A percentile compares a stretch with the other conserved stretches of the same genome.
phyloP scores from a whole-genome alignment of 2,797 vertebrate species.

The Enteromius radiatus region DNA sequence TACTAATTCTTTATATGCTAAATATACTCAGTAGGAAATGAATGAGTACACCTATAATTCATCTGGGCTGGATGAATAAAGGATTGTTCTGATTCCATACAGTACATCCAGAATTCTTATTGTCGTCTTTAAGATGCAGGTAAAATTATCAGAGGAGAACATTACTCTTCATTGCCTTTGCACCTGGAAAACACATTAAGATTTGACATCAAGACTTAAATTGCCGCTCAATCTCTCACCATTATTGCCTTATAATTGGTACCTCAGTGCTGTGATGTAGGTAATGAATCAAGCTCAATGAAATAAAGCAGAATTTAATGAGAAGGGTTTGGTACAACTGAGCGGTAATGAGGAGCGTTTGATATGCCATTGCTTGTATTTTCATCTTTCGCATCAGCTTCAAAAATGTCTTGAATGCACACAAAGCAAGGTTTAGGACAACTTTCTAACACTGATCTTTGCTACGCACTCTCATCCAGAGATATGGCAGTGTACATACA shows the following conservation, averaged over 20 bases:
- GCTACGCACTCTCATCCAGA: not conserved
- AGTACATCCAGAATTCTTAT: not conserved
- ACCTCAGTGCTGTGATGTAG: constrained; percentile 50
- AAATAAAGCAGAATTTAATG: constrained; percentile 43
- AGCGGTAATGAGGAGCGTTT: constrained; percentile 6
- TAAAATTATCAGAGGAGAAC: not conserved
- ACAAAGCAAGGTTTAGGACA: not conserved
- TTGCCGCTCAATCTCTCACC: constrained; percentile 46
- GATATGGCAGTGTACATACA: not conserved
- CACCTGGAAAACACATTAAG: constrained; percentile 8
- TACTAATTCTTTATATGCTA: no score
- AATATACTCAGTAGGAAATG: no score
- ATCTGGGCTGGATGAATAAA: not conserved
- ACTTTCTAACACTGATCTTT: not conserved
- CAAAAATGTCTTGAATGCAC: not conserved
- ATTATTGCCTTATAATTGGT: constrained; percentile 56
- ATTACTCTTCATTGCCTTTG: constrained; percentile 4
- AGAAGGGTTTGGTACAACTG: constrained; percentile 5
- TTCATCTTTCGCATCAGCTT: not conserved
- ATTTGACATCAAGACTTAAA: constrained; percentile 21
- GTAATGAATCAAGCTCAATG: constrained; percentile 41
- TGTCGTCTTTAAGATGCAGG: not conserved
- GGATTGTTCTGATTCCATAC: not conserved
- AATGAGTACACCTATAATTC: no score
- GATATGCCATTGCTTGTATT: constrained; percentile 8